Evolutionary conservation across 2,888 invertebrate species (phyloP).

Genomic region (Drosophila nigricruria): DNA sequence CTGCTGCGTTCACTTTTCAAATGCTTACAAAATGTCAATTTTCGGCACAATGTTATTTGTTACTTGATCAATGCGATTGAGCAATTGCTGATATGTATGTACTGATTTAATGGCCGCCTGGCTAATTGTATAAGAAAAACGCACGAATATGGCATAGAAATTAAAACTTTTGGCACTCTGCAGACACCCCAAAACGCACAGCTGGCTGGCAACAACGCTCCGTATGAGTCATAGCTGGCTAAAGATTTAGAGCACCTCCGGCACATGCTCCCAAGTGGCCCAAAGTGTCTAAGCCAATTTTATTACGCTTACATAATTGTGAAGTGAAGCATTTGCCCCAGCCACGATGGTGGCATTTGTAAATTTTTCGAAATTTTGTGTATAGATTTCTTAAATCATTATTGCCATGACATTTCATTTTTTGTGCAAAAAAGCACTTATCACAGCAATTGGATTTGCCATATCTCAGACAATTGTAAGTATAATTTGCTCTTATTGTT

Average conservation of each 20-base stretch:
- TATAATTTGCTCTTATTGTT: conserved; percentile 64
- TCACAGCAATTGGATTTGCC: conserved; percentile 61
- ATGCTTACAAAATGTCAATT: conserved; percentile 68
- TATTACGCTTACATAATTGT: conserved; percentile 41
- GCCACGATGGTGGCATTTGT: conserved; percentile 18
- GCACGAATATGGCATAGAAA: conserved; percentile 43
- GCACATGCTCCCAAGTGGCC: conserved; percentile 31
- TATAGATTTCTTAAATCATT: conserved; percentile 30
- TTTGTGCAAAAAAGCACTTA: conserved; percentile 29
- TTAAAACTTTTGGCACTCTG: conserved; percentile 52
- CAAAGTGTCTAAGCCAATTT: conserved; percentile 24
- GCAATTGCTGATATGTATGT: conserved; percentile 61
- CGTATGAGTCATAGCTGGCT: conserved; percentile 52
- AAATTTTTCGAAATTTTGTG: conserved; percentile 17
- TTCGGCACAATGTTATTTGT: conserved; percentile 75
- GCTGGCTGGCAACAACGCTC: conserved; percentile 62
- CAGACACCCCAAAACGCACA: conserved; percentile 63
- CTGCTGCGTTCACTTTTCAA: conserved; percentile 74
- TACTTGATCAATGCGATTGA: conserved; percentile 70
- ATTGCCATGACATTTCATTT: conserved; percentile 60
- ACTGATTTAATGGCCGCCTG: conserved; percentile 58
- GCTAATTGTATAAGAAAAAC: conserved; percentile 57
- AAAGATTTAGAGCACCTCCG: conserved; percentile 33
- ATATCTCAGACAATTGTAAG: conserved; percentile 55
- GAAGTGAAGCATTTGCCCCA: conserved; percentile 24